These are phyloP conservation scores for Xyrauchen texanus DNA, from an alignment of 2,113 vertebrate genomes.

Conservation along the genomic window DNA sequence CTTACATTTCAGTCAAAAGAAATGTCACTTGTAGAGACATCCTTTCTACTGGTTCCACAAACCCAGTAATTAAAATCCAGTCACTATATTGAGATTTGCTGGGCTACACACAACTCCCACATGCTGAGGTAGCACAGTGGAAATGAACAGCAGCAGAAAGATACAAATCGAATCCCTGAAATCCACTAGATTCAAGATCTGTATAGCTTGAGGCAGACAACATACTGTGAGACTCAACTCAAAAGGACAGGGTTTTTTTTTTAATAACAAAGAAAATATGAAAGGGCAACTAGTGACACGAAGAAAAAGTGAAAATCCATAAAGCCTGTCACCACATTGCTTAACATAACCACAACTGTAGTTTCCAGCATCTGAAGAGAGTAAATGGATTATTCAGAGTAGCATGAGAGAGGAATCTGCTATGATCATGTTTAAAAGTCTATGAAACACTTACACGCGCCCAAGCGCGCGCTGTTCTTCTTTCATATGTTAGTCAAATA, in stretches of 20 bases:
- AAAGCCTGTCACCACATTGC: not conserved
- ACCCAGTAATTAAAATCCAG: not conserved
- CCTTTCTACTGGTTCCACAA: constrained; percentile 25
- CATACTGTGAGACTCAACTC: constrained; percentile 14
- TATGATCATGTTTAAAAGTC: not conserved
- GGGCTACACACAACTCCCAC: constrained; percentile 39
- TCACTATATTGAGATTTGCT: constrained; percentile 40
- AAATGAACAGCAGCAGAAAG: constrained; percentile 22
- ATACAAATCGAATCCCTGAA: not conserved
- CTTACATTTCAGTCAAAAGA: not conserved
- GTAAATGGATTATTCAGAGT: too few species aligned
- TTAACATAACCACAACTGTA: not conserved
- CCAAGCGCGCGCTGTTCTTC: too few species aligned
- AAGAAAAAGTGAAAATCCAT: not conserved
- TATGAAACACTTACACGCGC: too few species aligned
- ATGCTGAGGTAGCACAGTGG: constrained; percentile 17
- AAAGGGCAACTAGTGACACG: not conserved
- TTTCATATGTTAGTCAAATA: not conserved
- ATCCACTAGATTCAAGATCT: constrained; percentile 8
- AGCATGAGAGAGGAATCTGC: not conserved
- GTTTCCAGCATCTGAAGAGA: not conserved
- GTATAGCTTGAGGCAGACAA: not conserved
- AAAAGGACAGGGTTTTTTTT: not conserved
- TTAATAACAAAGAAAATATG: not conserved
- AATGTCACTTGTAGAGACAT: not conserved